phyloP scores from a whole-genome alignment of 2,888 invertebrate species.

The Calliphora vomitoria region DNA sequence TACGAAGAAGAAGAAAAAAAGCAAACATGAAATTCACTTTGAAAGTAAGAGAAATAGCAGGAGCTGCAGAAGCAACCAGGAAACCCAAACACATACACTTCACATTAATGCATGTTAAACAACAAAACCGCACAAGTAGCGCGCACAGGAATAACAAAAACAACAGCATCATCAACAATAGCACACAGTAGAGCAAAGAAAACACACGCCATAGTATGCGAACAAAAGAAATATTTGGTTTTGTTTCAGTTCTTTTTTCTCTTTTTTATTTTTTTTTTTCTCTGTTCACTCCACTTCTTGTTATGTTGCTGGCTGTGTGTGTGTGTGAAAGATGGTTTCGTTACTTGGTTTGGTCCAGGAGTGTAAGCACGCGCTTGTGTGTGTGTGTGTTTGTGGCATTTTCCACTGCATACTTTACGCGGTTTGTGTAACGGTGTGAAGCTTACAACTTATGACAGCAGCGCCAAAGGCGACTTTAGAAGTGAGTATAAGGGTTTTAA shows the following conservation, averaged over 20 bases:
- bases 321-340: slow-evolving; percentile 34
- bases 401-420: slow-evolving; percentile 57
- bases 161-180: not conserved
- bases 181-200: not conserved
- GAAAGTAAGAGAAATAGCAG: not conserved
- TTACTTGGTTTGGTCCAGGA: not conserved
- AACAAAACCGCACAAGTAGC: slow-evolving; percentile 56
- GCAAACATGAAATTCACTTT: slow-evolving; percentile 7
- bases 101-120: slow-evolving; percentile 47
- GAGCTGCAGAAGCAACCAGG: slow-evolving; percentile 41
- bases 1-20: not conserved
- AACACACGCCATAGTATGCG: slow-evolving; percentile 13
- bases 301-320: slow-evolving; percentile 5
- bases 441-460: slow-evolving; percentile 70
- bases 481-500: slow-evolving; percentile 63
- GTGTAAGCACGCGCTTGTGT: not conserved
- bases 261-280: not conserved
- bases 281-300: slow-evolving; percentile 11
- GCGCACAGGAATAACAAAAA: slow-evolving; percentile 16
- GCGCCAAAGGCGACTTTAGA: slow-evolving; percentile 66
- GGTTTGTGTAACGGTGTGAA: slow-evolving; percentile 63
- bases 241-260: not conserved
- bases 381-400: slow-evolving; percentile 3
- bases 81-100: slow-evolving; percentile 43
- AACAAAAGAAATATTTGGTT: slow-evolving; percentile 38